phyloP scores from a whole-genome alignment of 2,888 invertebrate species.

The Dorcus hopei region DNA sequence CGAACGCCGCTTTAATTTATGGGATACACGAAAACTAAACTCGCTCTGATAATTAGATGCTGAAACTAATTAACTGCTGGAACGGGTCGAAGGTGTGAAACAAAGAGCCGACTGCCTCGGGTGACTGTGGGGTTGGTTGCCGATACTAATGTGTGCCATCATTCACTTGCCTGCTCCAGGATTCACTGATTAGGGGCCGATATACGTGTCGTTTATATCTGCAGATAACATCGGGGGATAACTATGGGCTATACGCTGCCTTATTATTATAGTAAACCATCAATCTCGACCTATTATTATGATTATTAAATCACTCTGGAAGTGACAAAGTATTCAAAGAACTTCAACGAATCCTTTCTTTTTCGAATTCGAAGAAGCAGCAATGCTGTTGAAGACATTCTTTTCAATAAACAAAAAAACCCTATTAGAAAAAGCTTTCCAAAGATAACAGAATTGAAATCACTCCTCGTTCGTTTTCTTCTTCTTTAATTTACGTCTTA shows the following conservation, averaged over 20 bases:
- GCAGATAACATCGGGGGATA: constrained; percentile 3
- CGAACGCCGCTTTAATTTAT: constrained; percentile 46
- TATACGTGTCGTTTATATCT: constrained; percentile 20
- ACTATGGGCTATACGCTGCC: not conserved
- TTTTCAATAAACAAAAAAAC: too few relatives aligned
- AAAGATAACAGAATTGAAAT: too few relatives aligned
- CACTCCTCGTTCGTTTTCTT: too few relatives aligned
- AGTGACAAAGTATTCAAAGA: not conserved
- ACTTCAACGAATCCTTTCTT: too few relatives aligned
- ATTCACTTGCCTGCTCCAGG: constrained; percentile 53
- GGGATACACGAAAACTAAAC: constrained; percentile 49
- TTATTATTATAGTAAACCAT: not conserved
- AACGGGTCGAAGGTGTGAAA: constrained; percentile 52
- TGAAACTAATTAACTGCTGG: constrained; percentile 54
- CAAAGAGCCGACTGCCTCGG: constrained; percentile 48
- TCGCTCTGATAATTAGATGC: constrained; percentile 53
- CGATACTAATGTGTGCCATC: constrained; percentile 50
- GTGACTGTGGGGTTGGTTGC: constrained; percentile 43
- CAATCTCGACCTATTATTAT: constrained; percentile 1
- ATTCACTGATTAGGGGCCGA: constrained; percentile 22
- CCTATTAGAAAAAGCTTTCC: too few relatives aligned
- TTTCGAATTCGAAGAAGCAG: too few relatives aligned
- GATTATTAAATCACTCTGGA: not conserved
- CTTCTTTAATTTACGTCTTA: too few relatives aligned
- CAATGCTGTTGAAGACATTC: too few relatives aligned